These are phyloP conservation scores for Semaprochilodus insignis DNA, from an alignment of 2,797 vertebrate genomes.

Conservation along the genomic window DNA sequence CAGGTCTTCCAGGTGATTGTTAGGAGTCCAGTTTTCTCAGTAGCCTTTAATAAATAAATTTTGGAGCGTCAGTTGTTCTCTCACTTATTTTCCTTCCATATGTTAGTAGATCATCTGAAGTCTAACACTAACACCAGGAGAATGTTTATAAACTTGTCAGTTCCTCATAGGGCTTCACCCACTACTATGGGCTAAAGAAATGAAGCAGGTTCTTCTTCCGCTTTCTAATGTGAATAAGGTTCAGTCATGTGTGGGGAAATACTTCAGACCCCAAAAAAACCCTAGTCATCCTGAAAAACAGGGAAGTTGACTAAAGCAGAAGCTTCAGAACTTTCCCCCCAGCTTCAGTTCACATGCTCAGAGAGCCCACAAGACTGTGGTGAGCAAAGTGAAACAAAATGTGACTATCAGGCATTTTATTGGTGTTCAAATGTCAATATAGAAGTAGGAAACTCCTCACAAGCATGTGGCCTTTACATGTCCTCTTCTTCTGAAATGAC, in stretches of 20 bases:
- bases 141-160: neutral
- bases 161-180: neutral
- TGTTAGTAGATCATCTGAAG: too few relatives aligned
- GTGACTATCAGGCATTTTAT: neutral
- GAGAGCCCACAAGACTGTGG: neutral
- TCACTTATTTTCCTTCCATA: too few relatives aligned
- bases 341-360: constrained; percentile 27
- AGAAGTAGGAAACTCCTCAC: neutral
- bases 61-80: too few relatives aligned
- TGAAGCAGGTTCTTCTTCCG: too few relatives aligned
- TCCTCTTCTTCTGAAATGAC: neutral
- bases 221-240: neutral
- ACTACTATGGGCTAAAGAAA: neutral
- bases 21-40: too few relatives aligned
- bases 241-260: neutral
- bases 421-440: neutral
- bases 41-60: too few relatives aligned
- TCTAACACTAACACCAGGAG: too few relatives aligned
- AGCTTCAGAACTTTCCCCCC: neutral
- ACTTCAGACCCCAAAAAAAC: neutral
- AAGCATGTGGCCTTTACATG: neutral
- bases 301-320: neutral
- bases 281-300: neutral
- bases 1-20: too few relatives aligned
- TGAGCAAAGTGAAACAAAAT: too few relatives aligned